Evolutionary conservation across 2,113 vertebrate genomes (phyloP).

Genomic region (Saimiri boliviensis): DNA sequence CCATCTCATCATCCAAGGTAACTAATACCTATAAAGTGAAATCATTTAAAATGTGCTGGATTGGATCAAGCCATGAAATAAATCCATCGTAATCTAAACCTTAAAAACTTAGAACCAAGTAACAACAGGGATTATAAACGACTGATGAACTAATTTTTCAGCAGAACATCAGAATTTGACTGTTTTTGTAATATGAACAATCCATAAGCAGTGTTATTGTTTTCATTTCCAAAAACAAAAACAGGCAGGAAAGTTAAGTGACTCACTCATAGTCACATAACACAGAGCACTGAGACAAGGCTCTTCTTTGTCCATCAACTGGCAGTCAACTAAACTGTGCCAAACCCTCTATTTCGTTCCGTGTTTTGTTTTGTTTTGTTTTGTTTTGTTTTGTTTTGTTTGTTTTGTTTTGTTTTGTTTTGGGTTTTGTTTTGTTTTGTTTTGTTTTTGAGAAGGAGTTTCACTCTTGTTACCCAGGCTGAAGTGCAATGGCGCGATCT

Average conservation of each 20-base stretch:
- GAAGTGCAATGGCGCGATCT: too few relatives aligned
- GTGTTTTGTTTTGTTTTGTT: too few relatives aligned
- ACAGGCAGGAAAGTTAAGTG: neutral
- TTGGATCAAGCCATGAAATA: neutral
- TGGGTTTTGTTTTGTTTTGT: too few relatives aligned
- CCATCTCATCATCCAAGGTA: neutral
- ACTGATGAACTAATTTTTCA: neutral
- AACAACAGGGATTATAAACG: neutral
- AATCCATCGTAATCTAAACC: neutral
- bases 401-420: too few relatives aligned
- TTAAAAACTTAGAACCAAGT: neutral
- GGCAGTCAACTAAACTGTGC: neutral
- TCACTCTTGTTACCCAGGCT: too few relatives aligned
- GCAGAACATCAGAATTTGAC: neutral
- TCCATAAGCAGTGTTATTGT: neutral
- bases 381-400: too few relatives aligned
- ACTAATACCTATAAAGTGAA: neutral
- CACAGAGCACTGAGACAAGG: neutral
- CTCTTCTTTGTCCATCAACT: neutral
- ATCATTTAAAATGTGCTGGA: neutral
- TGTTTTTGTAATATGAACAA: neutral
- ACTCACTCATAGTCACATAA: neutral
- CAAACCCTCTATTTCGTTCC: neutral
- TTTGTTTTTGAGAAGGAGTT: too few relatives aligned
- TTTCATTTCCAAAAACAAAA: slow-evolving; percentile 41